Conservation (phyloP, 1,140 invertebrate genomes). For the Lanistes nyassanus region DNA sequence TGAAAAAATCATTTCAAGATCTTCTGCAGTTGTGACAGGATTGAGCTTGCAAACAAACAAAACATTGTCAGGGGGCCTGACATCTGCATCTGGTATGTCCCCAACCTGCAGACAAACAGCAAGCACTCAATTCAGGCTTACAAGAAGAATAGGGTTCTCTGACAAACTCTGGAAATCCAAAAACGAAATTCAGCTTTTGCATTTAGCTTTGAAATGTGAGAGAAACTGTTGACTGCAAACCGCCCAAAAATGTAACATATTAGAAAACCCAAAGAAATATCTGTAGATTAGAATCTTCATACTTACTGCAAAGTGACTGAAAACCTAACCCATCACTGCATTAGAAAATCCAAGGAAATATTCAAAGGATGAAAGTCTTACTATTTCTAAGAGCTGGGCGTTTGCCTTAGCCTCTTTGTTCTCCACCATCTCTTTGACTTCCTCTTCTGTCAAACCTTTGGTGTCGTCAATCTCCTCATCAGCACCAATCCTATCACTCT, state of each 20-base stretch:
- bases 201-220: no score
- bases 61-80: slow-evolving; percentile 98
- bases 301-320: no score
- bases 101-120: slow-evolving; percentile 73
- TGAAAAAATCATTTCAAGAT: slow-evolving; percentile 97
- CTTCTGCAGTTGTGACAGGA: slow-evolving; percentile 97
- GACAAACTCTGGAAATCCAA: no score
- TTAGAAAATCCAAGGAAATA: not conserved
- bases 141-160: no score
- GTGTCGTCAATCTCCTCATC: slow-evolving; percentile 96
- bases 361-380: slow-evolving; percentile 37
- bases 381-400: slow-evolving; percentile 98
- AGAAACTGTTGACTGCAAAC: no score
- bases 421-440: slow-evolving; percentile 88
- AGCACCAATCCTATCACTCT: slow-evolving; percentile 72
- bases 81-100: slow-evolving; percentile 95
- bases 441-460: slow-evolving; percentile 82
- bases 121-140: not conserved
- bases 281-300: no score
- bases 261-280: no score
- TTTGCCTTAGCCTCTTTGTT: slow-evolving; percentile 94
- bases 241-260: no score
- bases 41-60: slow-evolving; percentile 99
- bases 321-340: no score
- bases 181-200: slow-evolving; percentile 2